Evolutionary conservation across 2,797 vertebrate species (phyloP), one percentile per base, ranked within the genome.

Genomic region (Nothura maculosa): DNA sequence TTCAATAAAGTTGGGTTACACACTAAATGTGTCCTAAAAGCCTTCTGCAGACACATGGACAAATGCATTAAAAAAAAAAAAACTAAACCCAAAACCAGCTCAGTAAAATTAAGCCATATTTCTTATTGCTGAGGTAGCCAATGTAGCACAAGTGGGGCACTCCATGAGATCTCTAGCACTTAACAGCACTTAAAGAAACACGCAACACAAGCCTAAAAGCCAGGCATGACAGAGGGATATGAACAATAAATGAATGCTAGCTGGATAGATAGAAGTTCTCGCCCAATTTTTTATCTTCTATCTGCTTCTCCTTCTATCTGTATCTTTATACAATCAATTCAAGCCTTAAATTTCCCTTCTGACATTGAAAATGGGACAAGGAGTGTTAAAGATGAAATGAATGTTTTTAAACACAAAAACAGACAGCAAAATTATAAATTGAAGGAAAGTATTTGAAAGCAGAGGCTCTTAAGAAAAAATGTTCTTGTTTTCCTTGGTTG

Each of bases 141-240:
- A 74, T 28, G 60, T 24, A 73, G 69, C 42, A 67, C 1, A 24
- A 92, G 63, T 36, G 57, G 1, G 9, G 67, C 64, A 75, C 82
- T 94, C 81, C 14, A 75, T 79, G 67, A 73, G 73, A 87, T 68
- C 87, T 63, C 68, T 93, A 89, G 82, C 91, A 93, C 81, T 94
- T 80, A 75, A 40, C 54, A 85, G 55, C 77, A 91, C 78, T 89
- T 81, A 88, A 52, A 93, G 70, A 47, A 87, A 73, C 30, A 69
- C 48, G 84, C 69, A 90, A n/a, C 55, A 57, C 55, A 75, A 4
- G 61, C 87, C 79, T 73, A 47, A 94, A 96, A 95, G 83, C 50
- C 78, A 88, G 43, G 89, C 58, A 77, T 88, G 91, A 74, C 66
- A 88, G 82, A 93, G 90, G 89, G 92, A 92, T 83, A 79, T 2